Base-by-base conservation (phyloP, 2,113 vertebrate genomes). In the Tangachromis dhanisi region DNA sequence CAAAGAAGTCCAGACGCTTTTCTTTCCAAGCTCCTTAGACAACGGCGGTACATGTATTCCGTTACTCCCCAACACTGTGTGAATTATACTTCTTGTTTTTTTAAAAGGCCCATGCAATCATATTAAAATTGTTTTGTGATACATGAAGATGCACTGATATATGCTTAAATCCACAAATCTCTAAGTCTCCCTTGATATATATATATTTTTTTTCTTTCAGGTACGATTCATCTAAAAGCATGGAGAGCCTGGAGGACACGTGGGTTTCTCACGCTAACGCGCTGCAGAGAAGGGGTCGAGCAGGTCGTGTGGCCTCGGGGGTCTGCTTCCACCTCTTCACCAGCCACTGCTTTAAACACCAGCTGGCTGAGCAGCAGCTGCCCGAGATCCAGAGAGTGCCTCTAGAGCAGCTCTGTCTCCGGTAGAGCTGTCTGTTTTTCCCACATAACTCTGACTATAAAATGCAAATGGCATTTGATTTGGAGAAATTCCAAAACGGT, bases 261-360 rank as follows among this genome's bases (percentile, higher is more conserved):
- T 99, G 98, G 95, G 98, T 98, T 38, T 99, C 99, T 55, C 97
- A 97, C 86, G 99, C 98, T 86, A 99, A 96, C 1, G 98, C 99
- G 4, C 93, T 99, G 90, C 99, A 99, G 92, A 97, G 99, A 89
- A 98, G 96, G 92, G 99, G 99, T 3, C 94, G 99, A 83, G 99
- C 98, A 1, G 99, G 99, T 24, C 98, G 99, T 1, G 98, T 99
- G 76, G 98, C 98, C 2, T 98, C 98, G 0, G 99, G 99, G 0
- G 96, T 99, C 90, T 99, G 98, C 93, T 99, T 99, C 93, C 98
- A 99, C 88, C 97, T 99, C 84, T 99, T 99, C 94, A 99, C 97
- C 59, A 98, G 98, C 92, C 98, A 99, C 94, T 97, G 98, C 93
- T 99, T 98, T 92, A 92, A 89, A 45, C 96, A 99, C 92, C 98